Conservation (phyloP, 2,797 vertebrate species). For the Phrynocephalus vlangalii region DNA sequence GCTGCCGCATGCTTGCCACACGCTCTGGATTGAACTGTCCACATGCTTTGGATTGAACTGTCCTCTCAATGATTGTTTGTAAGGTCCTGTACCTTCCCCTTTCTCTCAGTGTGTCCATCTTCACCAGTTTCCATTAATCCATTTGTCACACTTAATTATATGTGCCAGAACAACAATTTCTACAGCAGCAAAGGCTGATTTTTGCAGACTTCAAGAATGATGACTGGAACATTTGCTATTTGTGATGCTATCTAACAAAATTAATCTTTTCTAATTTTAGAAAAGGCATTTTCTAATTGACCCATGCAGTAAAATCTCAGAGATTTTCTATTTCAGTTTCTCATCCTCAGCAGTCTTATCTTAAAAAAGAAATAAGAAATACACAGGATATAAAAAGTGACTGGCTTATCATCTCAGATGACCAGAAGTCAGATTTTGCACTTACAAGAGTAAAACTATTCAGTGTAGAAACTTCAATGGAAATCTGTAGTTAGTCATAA, state of each 20-base stretch:
- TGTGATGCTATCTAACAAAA: constrained; percentile 48
- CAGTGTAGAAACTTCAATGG: constrained; percentile 57
- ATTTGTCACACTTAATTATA: background rate
- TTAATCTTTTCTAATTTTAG: constrained; percentile 32
- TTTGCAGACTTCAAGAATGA: constrained; percentile 60
- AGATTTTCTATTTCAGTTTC: constrained; percentile 36
- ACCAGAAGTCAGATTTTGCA: constrained; percentile 44
- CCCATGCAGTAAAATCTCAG: background rate
- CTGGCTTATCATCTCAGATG: constrained; percentile 23
- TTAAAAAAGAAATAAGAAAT: constrained; percentile 38
- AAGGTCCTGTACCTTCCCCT: background rate
- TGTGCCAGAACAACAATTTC: background rate
- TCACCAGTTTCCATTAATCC: background rate
- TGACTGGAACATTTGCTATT: constrained; percentile 51
- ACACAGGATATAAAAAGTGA: background rate
- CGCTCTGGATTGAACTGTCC: background rate
- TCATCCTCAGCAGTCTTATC: constrained; percentile 35
- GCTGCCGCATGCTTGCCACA: background rate
- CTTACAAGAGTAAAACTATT: constrained; percentile 46
- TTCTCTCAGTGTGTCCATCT: background rate
- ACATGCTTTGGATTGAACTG: background rate
- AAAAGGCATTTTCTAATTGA: constrained; percentile 51
- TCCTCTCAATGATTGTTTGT: background rate
- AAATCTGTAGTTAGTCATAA: constrained; percentile 39
- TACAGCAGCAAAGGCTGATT: constrained; percentile 63